phyloP scores from a whole-genome alignment of 2,113 vertebrate genomes.

The Oophaga pumilio region DNA sequence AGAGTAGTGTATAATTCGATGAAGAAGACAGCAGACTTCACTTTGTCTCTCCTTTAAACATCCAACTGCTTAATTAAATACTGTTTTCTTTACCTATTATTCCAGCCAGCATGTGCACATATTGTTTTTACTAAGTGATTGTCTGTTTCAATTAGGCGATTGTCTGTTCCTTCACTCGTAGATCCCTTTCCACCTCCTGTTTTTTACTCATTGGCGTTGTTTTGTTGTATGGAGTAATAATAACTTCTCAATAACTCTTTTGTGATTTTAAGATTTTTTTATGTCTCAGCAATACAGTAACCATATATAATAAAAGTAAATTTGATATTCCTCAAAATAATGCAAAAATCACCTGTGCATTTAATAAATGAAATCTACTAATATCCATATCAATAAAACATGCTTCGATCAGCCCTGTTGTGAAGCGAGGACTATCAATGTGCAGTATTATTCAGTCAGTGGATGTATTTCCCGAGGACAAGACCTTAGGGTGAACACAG shows the following conservation, averaged over 20 bases:
- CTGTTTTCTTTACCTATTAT: slow-evolving; percentile 59
- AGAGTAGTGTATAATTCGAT: slow-evolving; percentile 56
- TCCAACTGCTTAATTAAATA: slow-evolving; percentile 57
- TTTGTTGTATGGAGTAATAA: slow-evolving; percentile 16
- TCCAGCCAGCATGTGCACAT: slow-evolving; percentile 56
- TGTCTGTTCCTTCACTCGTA: slow-evolving; percentile 52
- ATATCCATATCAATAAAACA: neutral
- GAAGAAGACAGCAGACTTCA: slow-evolving; percentile 54
- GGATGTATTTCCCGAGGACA: neutral
- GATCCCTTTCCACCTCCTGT: slow-evolving; percentile 37
- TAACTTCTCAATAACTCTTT: slow-evolving; percentile 40
- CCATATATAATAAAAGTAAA: neutral
- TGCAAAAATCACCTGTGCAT: neutral
- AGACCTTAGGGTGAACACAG: neutral
- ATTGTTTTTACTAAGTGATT: slow-evolving; percentile 59
- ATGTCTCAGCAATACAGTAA: neutral
- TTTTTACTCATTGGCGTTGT: slow-evolving; percentile 13
- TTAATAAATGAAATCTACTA: neutral
- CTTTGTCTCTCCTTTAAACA: slow-evolving; percentile 56
- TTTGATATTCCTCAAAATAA: neutral
- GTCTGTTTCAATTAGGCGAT: slow-evolving; percentile 59
- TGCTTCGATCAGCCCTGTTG: neutral
- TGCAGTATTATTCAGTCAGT: neutral
- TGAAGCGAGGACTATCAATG: neutral
- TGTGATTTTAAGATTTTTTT: slow-evolving; percentile 7